Evolutionary conservation across 2,888 invertebrate species (phyloP).

Genomic region (Acleris emargana): DNA sequence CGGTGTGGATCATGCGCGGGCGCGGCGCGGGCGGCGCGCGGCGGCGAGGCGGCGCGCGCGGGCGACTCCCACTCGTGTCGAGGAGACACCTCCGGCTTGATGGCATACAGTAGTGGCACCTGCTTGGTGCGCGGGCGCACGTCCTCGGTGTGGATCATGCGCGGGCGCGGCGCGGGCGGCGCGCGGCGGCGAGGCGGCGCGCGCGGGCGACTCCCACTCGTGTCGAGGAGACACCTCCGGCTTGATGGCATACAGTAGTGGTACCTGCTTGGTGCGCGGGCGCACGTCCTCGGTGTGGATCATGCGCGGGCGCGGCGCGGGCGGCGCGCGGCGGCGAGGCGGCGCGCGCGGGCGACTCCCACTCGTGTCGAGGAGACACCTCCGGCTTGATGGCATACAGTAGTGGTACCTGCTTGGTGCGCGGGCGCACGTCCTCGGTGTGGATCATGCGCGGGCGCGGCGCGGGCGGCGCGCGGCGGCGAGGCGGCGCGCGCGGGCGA

Average conservation of each 20-base stretch:
- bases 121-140: constrained; percentile 84
- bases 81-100: too few species aligned
- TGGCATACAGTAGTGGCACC: background rate
- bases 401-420: too few species aligned
- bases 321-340: constrained; percentile 43
- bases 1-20: constrained; percentile 91
- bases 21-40: constrained; percentile 85
- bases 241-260: too few species aligned
- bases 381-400: too few species aligned
- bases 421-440: too few species aligned
- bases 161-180: constrained; percentile 82
- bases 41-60: constrained; percentile 37
- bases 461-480: too few species aligned
- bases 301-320: constrained; percentile 87
- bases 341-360: too few species aligned
- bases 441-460: too few species aligned
- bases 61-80: too few species aligned
- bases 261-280: constrained; percentile 81
- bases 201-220: too few species aligned
- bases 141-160: constrained; percentile 90
- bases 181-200: background rate
- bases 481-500: constrained; percentile 50
- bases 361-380: too few species aligned
- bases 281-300: constrained; percentile 88
- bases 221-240: too few species aligned